phyloP scores from a whole-genome alignment of 2,113 vertebrate species.

The Erpornis zantholeuca region DNA sequence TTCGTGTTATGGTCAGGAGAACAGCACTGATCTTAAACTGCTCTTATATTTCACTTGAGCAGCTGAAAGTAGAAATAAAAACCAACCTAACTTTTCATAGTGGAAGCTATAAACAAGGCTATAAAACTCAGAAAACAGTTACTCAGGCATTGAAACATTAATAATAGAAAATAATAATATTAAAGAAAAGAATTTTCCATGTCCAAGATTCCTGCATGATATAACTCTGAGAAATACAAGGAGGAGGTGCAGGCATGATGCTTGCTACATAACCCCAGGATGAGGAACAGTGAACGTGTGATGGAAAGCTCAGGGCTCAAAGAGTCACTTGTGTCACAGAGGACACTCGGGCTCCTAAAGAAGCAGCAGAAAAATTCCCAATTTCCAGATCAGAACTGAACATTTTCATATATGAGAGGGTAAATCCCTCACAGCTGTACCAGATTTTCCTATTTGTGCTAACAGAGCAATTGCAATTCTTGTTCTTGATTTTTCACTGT shows the following conservation, averaged over 20 bases:
- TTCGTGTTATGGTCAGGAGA: background rate
- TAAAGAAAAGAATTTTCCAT: background rate
- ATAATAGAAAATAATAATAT: background rate
- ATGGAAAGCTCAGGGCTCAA: background rate
- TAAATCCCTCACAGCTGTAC: background rate
- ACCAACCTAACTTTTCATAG: background rate
- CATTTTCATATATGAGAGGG: background rate
- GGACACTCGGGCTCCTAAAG: background rate
- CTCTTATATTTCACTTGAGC: background rate
- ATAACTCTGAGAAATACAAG: background rate
- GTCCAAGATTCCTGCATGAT: background rate
- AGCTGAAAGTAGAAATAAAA: background rate
- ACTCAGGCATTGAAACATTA: background rate
- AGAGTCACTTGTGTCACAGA: background rate
- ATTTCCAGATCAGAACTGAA: background rate
- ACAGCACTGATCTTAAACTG: background rate
- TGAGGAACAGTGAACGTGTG: fast-evolving
- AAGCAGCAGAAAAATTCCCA: background rate
- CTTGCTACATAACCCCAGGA: background rate
- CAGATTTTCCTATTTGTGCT: background rate
- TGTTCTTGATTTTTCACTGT: background rate
- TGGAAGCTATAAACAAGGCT: background rate
- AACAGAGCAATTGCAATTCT: background rate
- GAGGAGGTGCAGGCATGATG: background rate
- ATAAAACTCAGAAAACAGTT: background rate